These are phyloP conservation scores for Hippocampus kuda DNA, from an alignment of 2,797 vertebrate genomes.

Conservation along the genomic window DNA sequence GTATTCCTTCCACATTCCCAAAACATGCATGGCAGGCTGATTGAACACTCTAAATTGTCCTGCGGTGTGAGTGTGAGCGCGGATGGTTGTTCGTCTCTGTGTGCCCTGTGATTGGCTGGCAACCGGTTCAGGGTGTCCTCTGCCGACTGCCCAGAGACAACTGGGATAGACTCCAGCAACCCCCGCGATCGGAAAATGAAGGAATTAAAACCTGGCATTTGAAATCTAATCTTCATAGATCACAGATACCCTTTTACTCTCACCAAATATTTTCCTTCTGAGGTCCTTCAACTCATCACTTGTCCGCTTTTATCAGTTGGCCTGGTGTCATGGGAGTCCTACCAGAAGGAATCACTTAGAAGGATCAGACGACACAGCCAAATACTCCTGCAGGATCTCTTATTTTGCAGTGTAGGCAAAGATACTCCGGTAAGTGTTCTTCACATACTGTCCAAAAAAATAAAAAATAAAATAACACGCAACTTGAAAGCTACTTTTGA, in stretches of 20 bases:
- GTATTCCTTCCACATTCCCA: too few relatives aligned
- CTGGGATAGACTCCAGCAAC: too few relatives aligned
- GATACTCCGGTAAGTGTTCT: constrained; percentile 46
- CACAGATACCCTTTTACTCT: background rate
- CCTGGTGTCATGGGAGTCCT: constrained; percentile 29
- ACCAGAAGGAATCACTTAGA: constrained; percentile 38
- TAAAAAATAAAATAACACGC: too few relatives aligned
- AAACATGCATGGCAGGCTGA: too few relatives aligned
- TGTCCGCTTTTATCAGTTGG: background rate
- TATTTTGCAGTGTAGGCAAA: constrained; percentile 36
- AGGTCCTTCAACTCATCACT: background rate
- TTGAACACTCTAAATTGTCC: too few relatives aligned
- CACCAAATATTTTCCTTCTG: background rate
- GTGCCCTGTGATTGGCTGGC: too few relatives aligned
- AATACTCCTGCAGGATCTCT: constrained; percentile 49
- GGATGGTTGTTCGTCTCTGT: too few relatives aligned
- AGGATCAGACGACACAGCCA: constrained; percentile 52
- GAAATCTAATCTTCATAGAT: background rate
- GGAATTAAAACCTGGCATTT: too few relatives aligned
- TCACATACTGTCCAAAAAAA: background rate
- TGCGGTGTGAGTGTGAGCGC: too few relatives aligned
- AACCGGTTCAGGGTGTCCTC: too few relatives aligned
- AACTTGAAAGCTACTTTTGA: background rate
- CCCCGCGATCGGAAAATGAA: too few relatives aligned
- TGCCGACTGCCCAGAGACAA: too few relatives aligned